Percentiles rank a stretch among this genome's conserved stretches.
These are phyloP conservation scores for Erethizon dorsatum DNA, from an alignment of 2,797 vertebrate genomes.

Conservation along the genomic window DNA sequence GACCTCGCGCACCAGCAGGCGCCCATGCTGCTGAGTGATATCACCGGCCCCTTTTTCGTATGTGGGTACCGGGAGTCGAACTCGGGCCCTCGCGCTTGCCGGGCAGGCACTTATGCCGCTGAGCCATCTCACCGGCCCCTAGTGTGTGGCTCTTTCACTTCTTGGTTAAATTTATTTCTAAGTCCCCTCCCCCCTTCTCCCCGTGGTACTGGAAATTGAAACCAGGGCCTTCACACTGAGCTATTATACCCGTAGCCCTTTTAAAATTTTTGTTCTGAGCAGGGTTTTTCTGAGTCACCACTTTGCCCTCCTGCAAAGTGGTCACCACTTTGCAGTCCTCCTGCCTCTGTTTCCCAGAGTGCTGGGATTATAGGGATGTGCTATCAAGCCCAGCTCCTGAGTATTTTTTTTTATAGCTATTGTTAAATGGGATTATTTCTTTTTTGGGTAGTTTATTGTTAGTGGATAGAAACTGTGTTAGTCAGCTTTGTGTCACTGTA, in stretches of 20 bases:
- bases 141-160: not conserved
- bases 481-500: not conserved
- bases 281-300: not conserved
- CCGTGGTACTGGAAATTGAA: not conserved
- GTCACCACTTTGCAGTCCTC: not conserved
- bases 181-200: not conserved
- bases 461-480: not conserved
- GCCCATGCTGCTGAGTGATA: too few relatives aligned
- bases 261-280: not conserved
- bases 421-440: not conserved
- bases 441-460: not conserved
- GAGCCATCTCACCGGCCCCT: not conserved
- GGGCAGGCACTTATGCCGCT: too few relatives aligned
- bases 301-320: not conserved
- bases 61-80: too few relatives aligned
- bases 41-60: too few relatives aligned
- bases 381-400: not conserved
- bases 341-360: not conserved
- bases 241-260: not conserved
- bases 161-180: not conserved
- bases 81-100: too few relatives aligned
- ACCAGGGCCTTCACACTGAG: not conserved
- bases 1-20: too few relatives aligned
- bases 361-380: not conserved
- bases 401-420: not conserved